Base-by-base conservation (phyloP, 1,140 invertebrate species). In the Scaptomyza hsui region DNA sequence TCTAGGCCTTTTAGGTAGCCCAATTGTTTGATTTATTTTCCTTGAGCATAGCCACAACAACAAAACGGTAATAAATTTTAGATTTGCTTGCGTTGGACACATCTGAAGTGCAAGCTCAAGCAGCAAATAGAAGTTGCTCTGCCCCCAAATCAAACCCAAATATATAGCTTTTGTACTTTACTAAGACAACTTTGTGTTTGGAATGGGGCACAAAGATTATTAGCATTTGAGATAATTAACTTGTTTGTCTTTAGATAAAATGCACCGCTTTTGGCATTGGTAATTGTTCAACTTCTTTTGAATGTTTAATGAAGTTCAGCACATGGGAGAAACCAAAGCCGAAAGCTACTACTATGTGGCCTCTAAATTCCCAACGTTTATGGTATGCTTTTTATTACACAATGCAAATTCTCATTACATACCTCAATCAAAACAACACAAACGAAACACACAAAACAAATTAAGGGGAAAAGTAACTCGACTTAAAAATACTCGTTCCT, bases 61-160 rank as follows among this genome's bases (percentile, higher is more conserved):
- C 4, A 15, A 26, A 26, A 18, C 19, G n/a, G n/a, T 19, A 60
- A 52, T 24, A 37, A 44, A 45, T 21, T 62, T 52, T 71, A 42
- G 32, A 57, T 42, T 42, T 15, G n/a, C 4, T 48, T 72, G 75
- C 10, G 18, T 9, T 10, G 19, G 75, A 69, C 57, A 69, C 44
- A 68, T 48, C 47, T 63, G 45, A 70, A 52, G 62, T 24, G 47
- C 44, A 44, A 52, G 45, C 59, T 49, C n/a, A 26, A 72, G 63
- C 41, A 48, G 37, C 41, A 13, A 39, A 13, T 44, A 55, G 42
- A n/a, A n/a, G n/a, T 13, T 41, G 57, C 52, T 49, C 39, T 48
- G 44, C 4, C 32, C 15, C 41, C 10, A 4, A 73, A 64, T 70
- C 49, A 51, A 42, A 70, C 62, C 70, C 56, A 78, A 72, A 77